Evolutionary conservation across 2,113 vertebrate species (phyloP).

Genomic region (Megaceryle maxima): DNA sequence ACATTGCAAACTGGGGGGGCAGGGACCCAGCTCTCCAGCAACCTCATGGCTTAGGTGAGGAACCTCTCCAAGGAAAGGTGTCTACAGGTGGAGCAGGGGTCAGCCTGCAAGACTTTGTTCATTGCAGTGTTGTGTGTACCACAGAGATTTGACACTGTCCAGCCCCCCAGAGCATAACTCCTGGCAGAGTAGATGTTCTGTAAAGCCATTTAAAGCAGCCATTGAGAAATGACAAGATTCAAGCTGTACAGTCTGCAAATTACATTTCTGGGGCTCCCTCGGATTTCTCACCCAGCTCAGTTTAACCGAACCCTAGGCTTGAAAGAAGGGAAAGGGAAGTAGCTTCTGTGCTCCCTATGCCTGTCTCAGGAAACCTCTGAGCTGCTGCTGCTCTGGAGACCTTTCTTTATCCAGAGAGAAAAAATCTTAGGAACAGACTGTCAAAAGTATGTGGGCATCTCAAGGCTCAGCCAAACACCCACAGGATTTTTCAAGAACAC

Average conservation of each 20-base stretch:
- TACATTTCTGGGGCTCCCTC: background rate
- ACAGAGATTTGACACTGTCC: background rate
- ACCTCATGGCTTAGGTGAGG: background rate
- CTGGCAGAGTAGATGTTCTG: background rate
- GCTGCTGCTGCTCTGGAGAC: background rate
- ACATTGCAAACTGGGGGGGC: accelerated
- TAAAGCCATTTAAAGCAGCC: background rate
- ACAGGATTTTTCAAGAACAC: background rate
- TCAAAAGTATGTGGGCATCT: background rate
- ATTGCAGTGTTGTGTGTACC: background rate
- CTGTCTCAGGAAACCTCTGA: background rate
- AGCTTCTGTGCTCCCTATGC: accelerated
- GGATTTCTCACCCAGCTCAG: background rate
- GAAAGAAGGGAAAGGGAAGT: background rate
- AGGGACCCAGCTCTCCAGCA: background rate
- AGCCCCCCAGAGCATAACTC: background rate
- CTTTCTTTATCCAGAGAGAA: background rate
- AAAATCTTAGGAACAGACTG: background rate
- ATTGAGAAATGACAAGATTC: background rate
- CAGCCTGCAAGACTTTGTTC: background rate
- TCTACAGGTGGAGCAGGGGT: accelerated
- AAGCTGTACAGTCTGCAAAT: background rate
- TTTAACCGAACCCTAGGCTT: background rate
- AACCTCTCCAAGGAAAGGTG: background rate
- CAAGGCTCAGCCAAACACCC: background rate